Evolutionary conservation across 2,113 vertebrate species (phyloP).

Genomic region (Dromiciops gliroides): DNA sequence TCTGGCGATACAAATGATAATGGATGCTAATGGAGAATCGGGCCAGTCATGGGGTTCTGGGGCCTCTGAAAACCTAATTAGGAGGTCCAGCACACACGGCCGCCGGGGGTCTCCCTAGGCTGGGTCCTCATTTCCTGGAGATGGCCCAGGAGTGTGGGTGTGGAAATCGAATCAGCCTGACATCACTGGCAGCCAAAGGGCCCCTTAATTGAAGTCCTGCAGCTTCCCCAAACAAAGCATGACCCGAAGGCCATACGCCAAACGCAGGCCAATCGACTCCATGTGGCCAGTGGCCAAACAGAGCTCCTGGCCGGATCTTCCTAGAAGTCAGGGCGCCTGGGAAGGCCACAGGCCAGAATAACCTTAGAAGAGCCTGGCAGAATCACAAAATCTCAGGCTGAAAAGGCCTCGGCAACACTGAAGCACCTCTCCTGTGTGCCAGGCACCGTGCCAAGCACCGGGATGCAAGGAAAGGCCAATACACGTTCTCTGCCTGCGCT

Average conservation of each 20-base stretch:
- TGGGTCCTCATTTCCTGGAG: constrained; percentile 72
- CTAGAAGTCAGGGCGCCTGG: not conserved
- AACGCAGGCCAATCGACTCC: constrained; percentile 76
- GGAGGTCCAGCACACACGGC: constrained; percentile 58
- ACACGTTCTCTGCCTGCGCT: too few species aligned
- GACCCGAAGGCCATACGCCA: constrained; percentile 75
- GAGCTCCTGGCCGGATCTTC: not conserved
- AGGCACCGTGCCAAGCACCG: too few species aligned
- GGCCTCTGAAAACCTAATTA: constrained; percentile 79
- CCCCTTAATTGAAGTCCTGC: constrained; percentile 76
- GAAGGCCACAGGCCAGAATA: not conserved
- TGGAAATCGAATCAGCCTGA: constrained; percentile 83
- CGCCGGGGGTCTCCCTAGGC: constrained; percentile 65
- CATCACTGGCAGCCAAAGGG: constrained; percentile 73
- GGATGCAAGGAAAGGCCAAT: too few species aligned
- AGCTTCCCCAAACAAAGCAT: constrained; percentile 80
- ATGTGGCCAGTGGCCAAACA: constrained; percentile 75
- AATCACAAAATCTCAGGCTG: not conserved
- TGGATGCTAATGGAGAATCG: constrained; percentile 66
- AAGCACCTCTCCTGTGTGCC: too few species aligned
- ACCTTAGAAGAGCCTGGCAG: not conserved
- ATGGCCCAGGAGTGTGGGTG: constrained; percentile 78
- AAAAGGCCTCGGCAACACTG: not conserved
- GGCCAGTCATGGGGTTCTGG: not conserved
- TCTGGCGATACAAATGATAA: constrained; percentile 75